Base-by-base conservation (phyloP, 2,113 vertebrate genomes). In the Colaptes auratus region DNA sequence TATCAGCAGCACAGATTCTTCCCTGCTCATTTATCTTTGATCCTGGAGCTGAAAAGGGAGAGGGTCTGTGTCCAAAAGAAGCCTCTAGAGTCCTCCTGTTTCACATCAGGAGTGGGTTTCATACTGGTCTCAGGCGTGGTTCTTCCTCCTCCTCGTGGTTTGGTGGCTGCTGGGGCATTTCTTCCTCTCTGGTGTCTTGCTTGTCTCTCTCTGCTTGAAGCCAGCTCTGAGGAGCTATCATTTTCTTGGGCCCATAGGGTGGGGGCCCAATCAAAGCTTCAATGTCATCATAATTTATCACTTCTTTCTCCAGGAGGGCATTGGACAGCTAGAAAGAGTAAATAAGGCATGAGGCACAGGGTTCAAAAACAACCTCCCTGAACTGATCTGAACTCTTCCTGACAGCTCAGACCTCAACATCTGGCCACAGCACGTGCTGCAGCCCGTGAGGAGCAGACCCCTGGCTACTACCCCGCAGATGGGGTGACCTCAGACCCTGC, bases 231-330 rank as follows among this genome's bases (percentile, higher is more conserved):
- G 99, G 99, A 17, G 96, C 73, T 14, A 99, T 99, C 97, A 98
- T 99, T 96, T 98, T 99, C 96, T 99, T 99, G 27, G 99, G 98
- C 15, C 99, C 99, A 0, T 99, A 95, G 3, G 98, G 99, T 0
- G 98, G 98, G 0, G 98, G 98, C 25, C 99, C 99, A 8, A 99
- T 98, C 92, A 99, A 96, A 19, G 98, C 98, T 92, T 99, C 99
- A 0, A 99, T 99, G 96, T 99, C 99, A 10, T 98, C 98, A 0
- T 99, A 99, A 97, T 99, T 99, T 60, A 99, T 98, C 90, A 99
- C 99, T 95, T 99, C 99, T 31, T 98, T 98, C 94, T 99, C 99
- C 95, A 99, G 94, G 69, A 99, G 98, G 3, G 98, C 97, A 7
- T 96, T 97, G 21, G 99, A 99, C 97, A 99, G 96, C 99, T 99